Evolutionary conservation across 2,797 vertebrate species (phyloP).

Genomic region (Onychomys leucogaster): DNA sequence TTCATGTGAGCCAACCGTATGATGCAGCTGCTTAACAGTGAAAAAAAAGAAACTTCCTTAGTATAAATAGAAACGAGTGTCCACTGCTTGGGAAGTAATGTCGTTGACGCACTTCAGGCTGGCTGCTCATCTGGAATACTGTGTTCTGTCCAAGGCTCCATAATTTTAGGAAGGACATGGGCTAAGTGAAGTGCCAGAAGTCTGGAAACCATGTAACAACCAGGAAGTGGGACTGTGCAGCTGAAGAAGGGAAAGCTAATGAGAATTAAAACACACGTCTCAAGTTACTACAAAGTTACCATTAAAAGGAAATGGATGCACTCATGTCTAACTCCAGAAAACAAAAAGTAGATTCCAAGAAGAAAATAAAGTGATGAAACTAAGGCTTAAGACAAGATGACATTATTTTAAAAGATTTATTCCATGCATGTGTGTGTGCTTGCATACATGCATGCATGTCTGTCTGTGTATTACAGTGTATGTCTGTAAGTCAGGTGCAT

Average conservation of each 20-base stretch:
- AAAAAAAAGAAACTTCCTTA: background rate
- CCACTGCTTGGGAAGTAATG: conserved; percentile 48
- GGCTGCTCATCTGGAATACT: conserved; percentile 58
- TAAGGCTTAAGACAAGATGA: background rate
- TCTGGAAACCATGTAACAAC: conserved; percentile 67
- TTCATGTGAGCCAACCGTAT: conserved; percentile 61
- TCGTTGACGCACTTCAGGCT: conserved; percentile 62
- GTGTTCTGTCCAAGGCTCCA: conserved; percentile 59
- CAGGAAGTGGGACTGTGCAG: conserved; percentile 23
- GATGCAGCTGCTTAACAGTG: conserved; percentile 58
- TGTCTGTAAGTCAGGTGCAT: no score
- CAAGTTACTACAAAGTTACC: conserved; percentile 39
- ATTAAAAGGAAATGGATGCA: background rate
- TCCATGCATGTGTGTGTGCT: background rate
- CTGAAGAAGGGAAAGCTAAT: background rate
- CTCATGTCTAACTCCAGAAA: conserved; percentile 35
- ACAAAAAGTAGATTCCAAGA: conserved; percentile 21
- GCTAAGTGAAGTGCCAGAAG: conserved; percentile 43
- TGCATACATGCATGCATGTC: background rate
- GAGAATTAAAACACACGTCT: conserved; percentile 31
- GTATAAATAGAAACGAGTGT: conserved; percentile 73
- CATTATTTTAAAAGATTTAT: background rate
- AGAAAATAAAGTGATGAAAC: background rate
- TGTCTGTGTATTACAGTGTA: background rate
- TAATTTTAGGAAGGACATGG: conserved; percentile 57